phyloP scores from a whole-genome alignment of 2,888 invertebrate species.

The Caenorhabditis sp. region DNA sequence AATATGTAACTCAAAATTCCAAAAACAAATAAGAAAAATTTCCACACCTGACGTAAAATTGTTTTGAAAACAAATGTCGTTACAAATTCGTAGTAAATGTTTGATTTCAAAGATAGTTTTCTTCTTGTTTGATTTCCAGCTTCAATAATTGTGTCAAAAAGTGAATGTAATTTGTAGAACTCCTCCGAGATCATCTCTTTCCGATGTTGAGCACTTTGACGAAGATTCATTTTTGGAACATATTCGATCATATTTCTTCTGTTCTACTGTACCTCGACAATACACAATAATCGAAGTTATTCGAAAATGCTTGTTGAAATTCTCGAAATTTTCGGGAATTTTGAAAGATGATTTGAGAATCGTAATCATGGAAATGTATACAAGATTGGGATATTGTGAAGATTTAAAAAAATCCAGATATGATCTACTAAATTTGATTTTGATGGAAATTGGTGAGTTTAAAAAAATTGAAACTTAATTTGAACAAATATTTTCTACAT shows the following conservation, averaged over 20 bases:
- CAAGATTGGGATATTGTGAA: slow-evolving; percentile 7
- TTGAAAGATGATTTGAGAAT: slow-evolving; percentile 12
- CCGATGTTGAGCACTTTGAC: neutral
- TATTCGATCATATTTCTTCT: neutral
- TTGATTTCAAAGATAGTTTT: no score
- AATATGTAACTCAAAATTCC: no score
- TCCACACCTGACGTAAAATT: no score
- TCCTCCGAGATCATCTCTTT: slow-evolving; percentile 12
- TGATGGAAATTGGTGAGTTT: slow-evolving; percentile 13
- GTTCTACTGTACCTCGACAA: neutral
- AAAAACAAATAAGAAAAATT: no score
- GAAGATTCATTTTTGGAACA: neutral
- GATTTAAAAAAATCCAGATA: slow-evolving; percentile 4
- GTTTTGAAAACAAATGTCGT: no score
- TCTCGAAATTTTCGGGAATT: slow-evolving; percentile 6
- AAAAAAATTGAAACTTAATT: no score
- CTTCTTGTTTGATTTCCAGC: no score
- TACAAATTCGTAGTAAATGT: no score
- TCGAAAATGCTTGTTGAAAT: slow-evolving; percentile 3
- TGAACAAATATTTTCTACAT: no score
- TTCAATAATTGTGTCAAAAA: neutral
- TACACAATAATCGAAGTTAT: neutral
- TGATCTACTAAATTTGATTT: slow-evolving; percentile 7
- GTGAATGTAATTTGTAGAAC: slow-evolving; percentile 24
- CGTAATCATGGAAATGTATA: slow-evolving; percentile 23